phyloP scores from a whole-genome alignment of 2,113 vertebrate species.

The Trochalopteron elliotii region DNA sequence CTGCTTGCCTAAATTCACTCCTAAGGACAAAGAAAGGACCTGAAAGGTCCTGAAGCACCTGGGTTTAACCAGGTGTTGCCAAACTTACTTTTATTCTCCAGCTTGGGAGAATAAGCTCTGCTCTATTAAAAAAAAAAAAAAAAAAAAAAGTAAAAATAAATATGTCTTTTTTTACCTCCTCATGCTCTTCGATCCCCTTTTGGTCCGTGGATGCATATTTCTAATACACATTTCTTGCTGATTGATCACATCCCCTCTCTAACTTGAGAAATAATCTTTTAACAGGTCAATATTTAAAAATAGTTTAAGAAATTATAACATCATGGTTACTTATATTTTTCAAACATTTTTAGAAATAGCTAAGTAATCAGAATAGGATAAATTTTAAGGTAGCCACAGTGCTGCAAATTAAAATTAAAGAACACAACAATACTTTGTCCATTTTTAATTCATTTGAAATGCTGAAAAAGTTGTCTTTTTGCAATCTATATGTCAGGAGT shows the following conservation, averaged over 20 bases:
- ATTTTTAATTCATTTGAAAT: background rate
- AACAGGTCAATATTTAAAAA: background rate
- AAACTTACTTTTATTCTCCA: background rate
- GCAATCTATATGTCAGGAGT: background rate
- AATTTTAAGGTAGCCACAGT: background rate
- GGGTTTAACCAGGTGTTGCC: accelerated
- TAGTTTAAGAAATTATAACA: background rate
- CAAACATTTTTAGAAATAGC: background rate
- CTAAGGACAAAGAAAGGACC: background rate
- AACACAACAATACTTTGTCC: background rate
- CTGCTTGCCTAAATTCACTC: background rate
- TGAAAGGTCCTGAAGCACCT: too few relatives aligned
- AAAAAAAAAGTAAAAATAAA: background rate
- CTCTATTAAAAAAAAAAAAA: too few relatives aligned
- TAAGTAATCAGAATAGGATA: background rate
- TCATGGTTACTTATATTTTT: background rate
- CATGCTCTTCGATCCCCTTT: background rate
- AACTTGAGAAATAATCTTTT: background rate
- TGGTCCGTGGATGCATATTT: background rate
- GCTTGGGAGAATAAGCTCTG: background rate
- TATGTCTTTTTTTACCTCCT: background rate
- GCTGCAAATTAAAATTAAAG: background rate
- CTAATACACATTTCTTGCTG: background rate
- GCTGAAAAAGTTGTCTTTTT: background rate
- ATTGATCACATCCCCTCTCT: background rate